phyloP scores from a whole-genome alignment of 2,888 invertebrate species.

The Napeogenes sylphis region DNA sequence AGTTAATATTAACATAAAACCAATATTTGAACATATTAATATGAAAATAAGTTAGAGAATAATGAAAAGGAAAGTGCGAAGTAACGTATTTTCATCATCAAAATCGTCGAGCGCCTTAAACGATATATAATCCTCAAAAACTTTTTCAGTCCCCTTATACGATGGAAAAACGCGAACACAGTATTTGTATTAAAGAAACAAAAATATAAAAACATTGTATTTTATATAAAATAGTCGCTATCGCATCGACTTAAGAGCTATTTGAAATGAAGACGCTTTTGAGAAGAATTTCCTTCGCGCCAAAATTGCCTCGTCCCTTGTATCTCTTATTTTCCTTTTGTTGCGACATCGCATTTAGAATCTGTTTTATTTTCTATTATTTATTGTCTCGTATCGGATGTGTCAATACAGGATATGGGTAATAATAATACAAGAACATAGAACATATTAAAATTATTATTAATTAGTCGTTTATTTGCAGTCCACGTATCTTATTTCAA shows the following conservation, averaged over 20 bases:
- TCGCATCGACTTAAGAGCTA: slow-evolving; percentile 31
- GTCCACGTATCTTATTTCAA: too few relatives aligned
- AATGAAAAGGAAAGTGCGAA: too few relatives aligned
- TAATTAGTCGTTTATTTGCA: slow-evolving; percentile 14
- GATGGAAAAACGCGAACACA: slow-evolving; percentile 47
- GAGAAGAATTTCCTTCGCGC: slow-evolving; percentile 46
- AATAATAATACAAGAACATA: slow-evolving; percentile 14
- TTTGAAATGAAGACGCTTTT: slow-evolving; percentile 28
- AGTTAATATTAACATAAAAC: neutral
- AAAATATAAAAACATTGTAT: slow-evolving; percentile 27
- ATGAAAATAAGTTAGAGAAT: neutral
- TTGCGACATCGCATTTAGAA: slow-evolving; percentile 50
- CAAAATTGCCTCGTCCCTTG: slow-evolving; percentile 66
- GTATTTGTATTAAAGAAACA: slow-evolving; percentile 47
- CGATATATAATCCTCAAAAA: slow-evolving; percentile 50
- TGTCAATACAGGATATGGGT: slow-evolving; percentile 28
- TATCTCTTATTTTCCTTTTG: slow-evolving; percentile 56
- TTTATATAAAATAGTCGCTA: slow-evolving; percentile 34
- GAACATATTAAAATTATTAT: slow-evolving; percentile 15
- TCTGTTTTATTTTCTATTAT: slow-evolving; percentile 49
- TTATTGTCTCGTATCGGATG: slow-evolving; percentile 31
- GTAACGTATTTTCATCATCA: slow-evolving; percentile 29
- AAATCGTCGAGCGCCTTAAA: slow-evolving; percentile 39
- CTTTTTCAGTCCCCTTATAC: slow-evolving; percentile 41
- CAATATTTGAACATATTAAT: neutral